Base-by-base conservation (phyloP, 2,888 invertebrate species). In the Drosophila cyrtoloma region DNA sequence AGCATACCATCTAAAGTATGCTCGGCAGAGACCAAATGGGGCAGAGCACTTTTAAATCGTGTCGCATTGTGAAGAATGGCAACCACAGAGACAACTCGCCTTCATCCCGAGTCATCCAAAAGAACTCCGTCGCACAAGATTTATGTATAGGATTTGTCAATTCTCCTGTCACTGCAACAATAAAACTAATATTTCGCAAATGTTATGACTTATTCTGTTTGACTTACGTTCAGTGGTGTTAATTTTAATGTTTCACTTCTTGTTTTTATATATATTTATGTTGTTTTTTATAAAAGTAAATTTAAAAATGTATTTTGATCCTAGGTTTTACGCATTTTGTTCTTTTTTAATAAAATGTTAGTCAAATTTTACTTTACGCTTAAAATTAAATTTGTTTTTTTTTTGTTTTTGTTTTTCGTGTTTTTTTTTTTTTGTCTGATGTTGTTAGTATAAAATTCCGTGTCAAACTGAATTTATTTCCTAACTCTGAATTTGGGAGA, bases 161-260 rank as follows among this genome's bases (percentile, higher is more conserved):
- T 37, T 5, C 1, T 14, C 0, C 14, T 2, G 5, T 35, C 5
- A 1, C 35, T 35, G 35, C 16, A 35, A 35, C 16, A 35, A 35
- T 0, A 16, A 14, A 14, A 10, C 9, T 2, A 10, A 42, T 42
- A 0, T 42, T 10, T 4, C 39, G n/a, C 42, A 10, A n/a, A 10
- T n/a, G 1, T 42, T 5, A 5, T 1, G 5, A 22, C 2, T 44
- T 22, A 0, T 44, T 22, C 42, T 1, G 2, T 12, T 12, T 44
- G 42, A 22, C 22, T 44, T 44, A 44, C 12, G 2, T 37, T 19
- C 7, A 3, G 37, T 7, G 3, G 37, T 37, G 6, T 37, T 37
- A 0, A 42, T n/a, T 5, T n/a, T 1, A 1, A 1, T n/a, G 1
- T 10, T 5, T 42, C n/a, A 14, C 19, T n/a, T 42, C 1, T 26